Evolutionary conservation across 2,888 invertebrate genomes (phyloP).

Genomic region (Yponomeuta plumbellus): DNA sequence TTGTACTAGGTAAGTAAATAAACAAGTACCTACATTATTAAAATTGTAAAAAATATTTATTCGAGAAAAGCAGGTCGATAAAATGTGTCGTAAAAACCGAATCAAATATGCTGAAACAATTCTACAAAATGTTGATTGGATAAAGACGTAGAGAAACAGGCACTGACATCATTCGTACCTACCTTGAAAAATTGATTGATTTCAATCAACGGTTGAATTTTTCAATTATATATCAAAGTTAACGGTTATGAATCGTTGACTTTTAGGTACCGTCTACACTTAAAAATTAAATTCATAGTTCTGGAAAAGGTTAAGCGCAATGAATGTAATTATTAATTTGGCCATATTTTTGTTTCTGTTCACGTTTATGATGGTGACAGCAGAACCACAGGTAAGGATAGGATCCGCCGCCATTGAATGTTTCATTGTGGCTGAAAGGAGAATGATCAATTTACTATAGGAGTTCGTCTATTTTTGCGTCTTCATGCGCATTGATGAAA

Average conservation of each 20-base stretch:
- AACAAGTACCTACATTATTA: not conserved
- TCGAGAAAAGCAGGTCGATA: slow-evolving; percentile 14
- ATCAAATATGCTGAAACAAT: not conserved
- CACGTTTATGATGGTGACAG: not conserved
- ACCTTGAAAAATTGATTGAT: not conserved
- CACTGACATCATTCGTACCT: not conserved
- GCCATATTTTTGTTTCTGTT: not conserved
- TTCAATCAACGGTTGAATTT: not conserved
- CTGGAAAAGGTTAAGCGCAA: not conserved
- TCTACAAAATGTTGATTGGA: not conserved
- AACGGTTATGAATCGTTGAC: not conserved
- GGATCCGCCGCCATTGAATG: not conserved
- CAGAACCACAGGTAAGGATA: not conserved
- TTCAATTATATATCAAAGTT: not conserved
- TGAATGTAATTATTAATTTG: not conserved
- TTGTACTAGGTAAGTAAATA: not conserved
- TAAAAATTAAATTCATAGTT: not conserved
- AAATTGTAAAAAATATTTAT: slow-evolving; percentile 20
- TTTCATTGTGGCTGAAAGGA: no score
- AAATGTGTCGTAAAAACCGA: slow-evolving; percentile 14
- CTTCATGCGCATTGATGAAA: no score
- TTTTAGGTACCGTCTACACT: not conserved
- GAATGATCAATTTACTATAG: no score
- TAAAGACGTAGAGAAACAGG: not conserved
- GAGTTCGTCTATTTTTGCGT: no score